Base-by-base conservation (phyloP, 2,797 vertebrate species). In the Chiloscyllium punctatum region DNA sequence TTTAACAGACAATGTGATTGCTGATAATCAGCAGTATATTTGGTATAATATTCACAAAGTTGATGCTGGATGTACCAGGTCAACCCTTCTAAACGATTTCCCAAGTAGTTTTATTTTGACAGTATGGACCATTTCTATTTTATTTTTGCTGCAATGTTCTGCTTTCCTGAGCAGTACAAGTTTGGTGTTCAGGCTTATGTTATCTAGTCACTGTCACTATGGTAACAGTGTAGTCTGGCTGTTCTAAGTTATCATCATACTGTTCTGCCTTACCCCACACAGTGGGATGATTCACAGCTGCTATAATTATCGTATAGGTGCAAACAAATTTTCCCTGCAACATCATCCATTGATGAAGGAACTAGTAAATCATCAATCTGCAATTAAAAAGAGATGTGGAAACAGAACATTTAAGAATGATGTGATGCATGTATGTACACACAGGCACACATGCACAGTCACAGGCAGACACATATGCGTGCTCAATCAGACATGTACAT, bases 161-260 rank as follows among this genome's bases (percentile, higher is more conserved):
- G 66, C 72, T 71, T 42, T 94, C 25, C 92, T 94, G 68, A 72
- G 68, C 68, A 23, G 66, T 69, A 48, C 92, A 71, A 94, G 88
- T 91, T 91, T 91, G 51, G 88, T 62, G 88, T 66, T 91, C 53
- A 53, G 48, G 87, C 21, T 71, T 68, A 23, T 71, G 37, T 66
- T 69, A 37, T 37, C 18, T 42, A 69, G 91, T 94, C 69, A 48
- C 68, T 69, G 68, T 71, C 37, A 42, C 68, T 72, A 94, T 94
- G 92, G 92, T 48, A 71, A 72, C 92, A 48, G 68, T 71, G 92
- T 42, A 69, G 25, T 94, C 92, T 71, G 23, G 37, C 68, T 94
- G 68, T 94, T 72, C 69, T 27, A 94, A 72, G 62, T 69, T 94
- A 42, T 94, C 69, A 94, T 21, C 92, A 94, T 48, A 69, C 66